phyloP scores from a whole-genome alignment of 2,113 vertebrate genomes.

The Centropristis striata region DNA sequence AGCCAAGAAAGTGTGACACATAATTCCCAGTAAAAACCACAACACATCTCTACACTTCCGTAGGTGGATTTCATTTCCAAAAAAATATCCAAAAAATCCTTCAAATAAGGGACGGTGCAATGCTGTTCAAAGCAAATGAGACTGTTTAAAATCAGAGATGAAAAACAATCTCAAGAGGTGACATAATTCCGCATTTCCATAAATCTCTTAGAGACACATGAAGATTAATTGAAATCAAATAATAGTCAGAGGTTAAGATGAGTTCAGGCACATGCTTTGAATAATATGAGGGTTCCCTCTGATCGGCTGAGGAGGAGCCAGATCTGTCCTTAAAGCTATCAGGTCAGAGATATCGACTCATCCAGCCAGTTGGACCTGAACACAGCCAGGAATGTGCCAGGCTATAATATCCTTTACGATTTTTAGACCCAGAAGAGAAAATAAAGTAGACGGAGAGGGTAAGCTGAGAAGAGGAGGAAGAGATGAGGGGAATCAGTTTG shows the following conservation, averaged over 20 bases:
- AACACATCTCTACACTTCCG: background rate
- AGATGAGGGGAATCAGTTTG: background rate
- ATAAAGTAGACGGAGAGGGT: conserved; percentile 3
- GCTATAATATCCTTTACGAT: background rate
- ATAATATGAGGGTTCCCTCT: background rate
- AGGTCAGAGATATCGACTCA: background rate
- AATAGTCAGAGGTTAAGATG: background rate
- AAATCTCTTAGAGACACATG: background rate
- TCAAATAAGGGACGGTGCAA: background rate
- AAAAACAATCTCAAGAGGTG: too few species aligned
- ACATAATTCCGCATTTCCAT: background rate
- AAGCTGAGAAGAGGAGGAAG: background rate
- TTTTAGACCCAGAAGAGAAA: background rate
- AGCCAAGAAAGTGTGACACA: conserved; percentile 34
- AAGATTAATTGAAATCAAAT: background rate
- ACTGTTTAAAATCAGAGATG: background rate
- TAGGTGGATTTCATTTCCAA: background rate
- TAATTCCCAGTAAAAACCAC: conserved; percentile 20
- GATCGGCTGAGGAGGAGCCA: background rate
- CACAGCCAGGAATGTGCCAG: background rate
- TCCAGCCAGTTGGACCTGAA: background rate
- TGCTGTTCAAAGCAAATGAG: background rate
- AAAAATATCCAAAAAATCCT: background rate
- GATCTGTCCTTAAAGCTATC: conserved; percentile 17
- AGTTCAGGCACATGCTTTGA: conserved; percentile 4